Evolutionary conservation across 2,797 vertebrate species (phyloP), one percentile per base, ranked within the genome.

Genomic region (Lutjanus campechanus): DNA sequence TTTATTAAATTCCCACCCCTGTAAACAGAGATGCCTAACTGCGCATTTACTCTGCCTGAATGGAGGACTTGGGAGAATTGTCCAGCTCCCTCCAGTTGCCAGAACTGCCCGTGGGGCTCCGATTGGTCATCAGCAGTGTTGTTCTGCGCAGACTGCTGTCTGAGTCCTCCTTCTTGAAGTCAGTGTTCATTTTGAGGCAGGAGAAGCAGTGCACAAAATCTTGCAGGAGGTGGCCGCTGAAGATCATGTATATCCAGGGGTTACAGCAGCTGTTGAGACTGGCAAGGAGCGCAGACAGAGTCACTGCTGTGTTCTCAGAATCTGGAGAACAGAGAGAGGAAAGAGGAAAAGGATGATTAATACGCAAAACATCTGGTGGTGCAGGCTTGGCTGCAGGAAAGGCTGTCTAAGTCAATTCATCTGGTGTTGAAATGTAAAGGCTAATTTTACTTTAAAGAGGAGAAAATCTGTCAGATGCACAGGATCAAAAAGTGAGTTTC

Each of bases 211-310:
- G 96, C 50, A 97, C 50, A 17, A 97, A 97, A 89, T 99, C 98
- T 74, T 98, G 97, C 44, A 99, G 95, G 69, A 99, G 97, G 77
- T 99, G 97, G 1, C 98, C 98, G 0, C 98, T 99, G 88, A 99
- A 99, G 90, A 99, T 97, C 98, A 99, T 99, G 93, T 99, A 99
- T 89, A 99, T 98, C 98, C 98, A 99, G 0, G 98, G 98, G 91
- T 99, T 99, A 76, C 97, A 99, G 93, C 98, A 99, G 78, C 98
- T 99, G 92, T 99, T 99, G 87, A 99, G 95, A 73, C 97, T 98
- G 82, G 96, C 97, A 73, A 99, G 92, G 76, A 99, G 95, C 0
- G 97, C 97, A 0, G 97, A 97, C 82, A 99, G 96, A 11, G 97
- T 97, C 71, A 97, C 94, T 0, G 96, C 96, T 1, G 96, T 96